Evolutionary conservation across 2,888 invertebrate species (phyloP), one percentile per base, ranked within the genome.

Genomic region (Leucophenga maculata): DNA sequence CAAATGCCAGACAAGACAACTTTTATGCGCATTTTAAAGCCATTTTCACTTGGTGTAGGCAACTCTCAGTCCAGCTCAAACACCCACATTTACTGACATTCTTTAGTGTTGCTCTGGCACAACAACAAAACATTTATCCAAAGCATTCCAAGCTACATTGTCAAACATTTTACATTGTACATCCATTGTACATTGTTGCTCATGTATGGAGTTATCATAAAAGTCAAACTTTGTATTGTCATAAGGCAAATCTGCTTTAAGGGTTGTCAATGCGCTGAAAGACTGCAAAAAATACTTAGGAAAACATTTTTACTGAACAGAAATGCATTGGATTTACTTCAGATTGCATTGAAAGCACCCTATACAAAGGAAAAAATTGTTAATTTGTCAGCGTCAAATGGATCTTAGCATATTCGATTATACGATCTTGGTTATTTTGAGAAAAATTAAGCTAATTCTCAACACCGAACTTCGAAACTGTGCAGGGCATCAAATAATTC

Each of bases 91-190:
- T 39, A 39, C 39, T 39, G 39, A 39, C 39, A 39, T 39, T 39
- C 39, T 39, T 39, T 39, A 9, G 26, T 31, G 16, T 11, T 18
- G 57, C 22, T 26, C 11, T n/a, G n/a, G n/a, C n/a, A 57, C 11
- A 9, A 62, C 26, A 44, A 62, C 31, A 62, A 62, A 46, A 62
- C n/a, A 62, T 62, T 62, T 62, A 46, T 62, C 20, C 44, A 46
- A 62, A 4, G 62, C 62, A 62, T 62, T 46, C 62, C 39, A 50
- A 50, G 18, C 13, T 50, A 16, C 8, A 50, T 50, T 50, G 62
- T 60, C 57, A 13, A 48, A 48, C 18, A 32, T 65, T 54, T 54
- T 65, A n/a, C 22, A 55, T 65, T 65, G 65, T 57, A 14, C 20
- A 18, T 57, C 20, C n/a, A n/a, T n/a, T n/a, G 26, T 26, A 57